Conservation (phyloP, 2,113 vertebrate species). For the Prinia subflava region DNA sequence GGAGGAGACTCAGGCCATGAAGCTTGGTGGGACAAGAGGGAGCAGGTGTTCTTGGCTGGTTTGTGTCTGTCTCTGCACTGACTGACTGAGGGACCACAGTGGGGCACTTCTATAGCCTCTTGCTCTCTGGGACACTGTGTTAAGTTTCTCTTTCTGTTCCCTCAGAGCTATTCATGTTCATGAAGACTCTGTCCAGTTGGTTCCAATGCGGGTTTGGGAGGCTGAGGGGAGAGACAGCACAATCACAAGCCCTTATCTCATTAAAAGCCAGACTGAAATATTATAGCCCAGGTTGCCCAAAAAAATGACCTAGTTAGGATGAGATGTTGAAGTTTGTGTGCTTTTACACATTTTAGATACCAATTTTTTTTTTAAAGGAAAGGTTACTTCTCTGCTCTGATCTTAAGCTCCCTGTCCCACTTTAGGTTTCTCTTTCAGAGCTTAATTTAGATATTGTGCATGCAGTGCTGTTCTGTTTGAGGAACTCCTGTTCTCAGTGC, state of each 20-base stretch:
- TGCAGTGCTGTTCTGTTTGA: background rate
- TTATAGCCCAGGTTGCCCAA: background rate
- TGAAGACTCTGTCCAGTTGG: background rate
- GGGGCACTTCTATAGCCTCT: background rate
- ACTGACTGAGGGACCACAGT: background rate
- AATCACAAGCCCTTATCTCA: background rate
- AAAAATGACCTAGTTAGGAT: background rate
- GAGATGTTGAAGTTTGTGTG: background rate
- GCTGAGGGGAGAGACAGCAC: background rate
- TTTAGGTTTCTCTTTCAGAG: background rate
- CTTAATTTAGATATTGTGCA: conserved; percentile 18
- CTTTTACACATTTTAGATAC: background rate
- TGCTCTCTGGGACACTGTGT: background rate
- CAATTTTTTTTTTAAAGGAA: background rate
- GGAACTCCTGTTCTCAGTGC: background rate
- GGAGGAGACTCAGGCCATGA: background rate
- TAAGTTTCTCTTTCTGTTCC: conserved; percentile 17
- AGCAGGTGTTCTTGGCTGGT: background rate
- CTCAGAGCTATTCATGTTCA: background rate
- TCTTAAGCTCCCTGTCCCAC: background rate
- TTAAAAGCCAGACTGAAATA: background rate
- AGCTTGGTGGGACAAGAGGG: background rate
- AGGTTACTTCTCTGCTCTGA: background rate
- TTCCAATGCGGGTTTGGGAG: background rate
- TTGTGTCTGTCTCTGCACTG: background rate